Percentiles rank a stretch among this genome's conserved stretches.
phyloP scores from a whole-genome alignment of 2,113 vertebrate species.

The Zapornia atra region DNA sequence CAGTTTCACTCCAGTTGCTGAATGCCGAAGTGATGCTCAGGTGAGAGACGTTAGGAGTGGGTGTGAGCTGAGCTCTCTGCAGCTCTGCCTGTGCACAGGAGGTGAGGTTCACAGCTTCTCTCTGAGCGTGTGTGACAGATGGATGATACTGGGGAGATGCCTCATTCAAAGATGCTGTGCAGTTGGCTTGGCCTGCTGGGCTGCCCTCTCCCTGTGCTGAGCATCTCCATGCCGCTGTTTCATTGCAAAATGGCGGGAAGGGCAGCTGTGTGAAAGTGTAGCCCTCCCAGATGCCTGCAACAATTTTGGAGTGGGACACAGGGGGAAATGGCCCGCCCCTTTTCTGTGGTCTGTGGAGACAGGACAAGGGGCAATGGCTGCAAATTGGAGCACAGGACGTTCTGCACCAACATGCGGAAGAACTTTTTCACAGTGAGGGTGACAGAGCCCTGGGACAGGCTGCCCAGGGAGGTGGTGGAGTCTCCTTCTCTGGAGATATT shows the following conservation, averaged over 20 bases:
- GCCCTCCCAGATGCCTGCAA: not conserved
- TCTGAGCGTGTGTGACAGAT: accelerated
- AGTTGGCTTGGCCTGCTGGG: accelerated
- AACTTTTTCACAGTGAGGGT: too few species aligned
- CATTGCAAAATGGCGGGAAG: not conserved
- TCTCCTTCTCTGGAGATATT: too few species aligned
- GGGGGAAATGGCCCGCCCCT: too few species aligned
- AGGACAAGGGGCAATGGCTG: too few species aligned
- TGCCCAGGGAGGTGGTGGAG: too few species aligned
- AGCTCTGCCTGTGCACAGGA: not conserved
- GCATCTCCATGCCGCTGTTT: accelerated
- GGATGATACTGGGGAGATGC: not conserved
- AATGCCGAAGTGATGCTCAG: not conserved
- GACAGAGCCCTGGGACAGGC: too few species aligned
- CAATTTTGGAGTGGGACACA: not conserved
- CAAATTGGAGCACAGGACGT: too few species aligned
- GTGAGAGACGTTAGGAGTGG: not conserved
- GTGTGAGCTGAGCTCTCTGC: not conserved
- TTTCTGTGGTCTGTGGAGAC: too few species aligned
- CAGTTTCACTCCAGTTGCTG: not conserved
- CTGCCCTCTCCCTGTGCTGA: not conserved
- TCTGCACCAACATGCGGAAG: too few species aligned
- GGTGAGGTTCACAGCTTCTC: accelerated
- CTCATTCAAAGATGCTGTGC: accelerated
- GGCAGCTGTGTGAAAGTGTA: not conserved